A percentile compares a stretch with the other conserved stretches of the same genome.
These are phyloP conservation scores for Eledona agricola DNA, from an alignment of 2,888 invertebrate species.

Conservation along the genomic window DNA sequence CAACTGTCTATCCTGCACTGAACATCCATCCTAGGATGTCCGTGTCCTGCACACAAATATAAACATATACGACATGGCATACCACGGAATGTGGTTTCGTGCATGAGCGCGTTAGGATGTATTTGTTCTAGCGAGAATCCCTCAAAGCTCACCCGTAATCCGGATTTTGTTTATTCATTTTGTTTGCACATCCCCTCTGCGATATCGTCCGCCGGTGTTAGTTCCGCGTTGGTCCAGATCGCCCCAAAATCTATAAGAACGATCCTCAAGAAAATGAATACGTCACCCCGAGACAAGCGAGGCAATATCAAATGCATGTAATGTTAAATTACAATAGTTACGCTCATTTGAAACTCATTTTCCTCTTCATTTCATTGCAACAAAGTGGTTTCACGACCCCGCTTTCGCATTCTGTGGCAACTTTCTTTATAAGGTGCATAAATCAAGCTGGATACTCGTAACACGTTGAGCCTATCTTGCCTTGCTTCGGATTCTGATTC, in stretches of 20 bases:
- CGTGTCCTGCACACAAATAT: slow-evolving; percentile 40
- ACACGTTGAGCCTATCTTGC: slow-evolving; percentile 34
- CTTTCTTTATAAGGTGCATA: slow-evolving; percentile 61
- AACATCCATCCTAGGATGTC: slow-evolving; percentile 37
- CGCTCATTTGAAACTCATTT: slow-evolving; percentile 60
- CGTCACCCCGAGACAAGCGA: slow-evolving; percentile 10
- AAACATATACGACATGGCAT: slow-evolving; percentile 35
- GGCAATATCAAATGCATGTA: slow-evolving; percentile 34
- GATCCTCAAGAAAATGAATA: slow-evolving; percentile 15
- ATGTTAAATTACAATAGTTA: slow-evolving; percentile 59
- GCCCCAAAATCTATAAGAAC: slow-evolving; percentile 10
- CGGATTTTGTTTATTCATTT: slow-evolving; percentile 59
- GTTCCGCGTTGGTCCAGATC: no score
- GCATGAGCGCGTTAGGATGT: slow-evolving; percentile 49
- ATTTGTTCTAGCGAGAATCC: slow-evolving; percentile 55
- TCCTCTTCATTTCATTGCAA: slow-evolving; percentile 62
- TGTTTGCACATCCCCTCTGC: slow-evolving; percentile 53
- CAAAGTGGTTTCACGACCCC: slow-evolving; percentile 59
- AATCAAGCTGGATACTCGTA: slow-evolving; percentile 54
- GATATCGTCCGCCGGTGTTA: slow-evolving; percentile 38
- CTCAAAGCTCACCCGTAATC: slow-evolving; percentile 57
- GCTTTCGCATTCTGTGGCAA: slow-evolving; percentile 57
- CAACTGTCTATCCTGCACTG: no score
- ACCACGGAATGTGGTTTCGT: slow-evolving; percentile 44
- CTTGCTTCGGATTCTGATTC: slow-evolving; percentile 16